Conservation (phyloP, 2,797 vertebrate genomes). For the Microchirus variegatus region DNA sequence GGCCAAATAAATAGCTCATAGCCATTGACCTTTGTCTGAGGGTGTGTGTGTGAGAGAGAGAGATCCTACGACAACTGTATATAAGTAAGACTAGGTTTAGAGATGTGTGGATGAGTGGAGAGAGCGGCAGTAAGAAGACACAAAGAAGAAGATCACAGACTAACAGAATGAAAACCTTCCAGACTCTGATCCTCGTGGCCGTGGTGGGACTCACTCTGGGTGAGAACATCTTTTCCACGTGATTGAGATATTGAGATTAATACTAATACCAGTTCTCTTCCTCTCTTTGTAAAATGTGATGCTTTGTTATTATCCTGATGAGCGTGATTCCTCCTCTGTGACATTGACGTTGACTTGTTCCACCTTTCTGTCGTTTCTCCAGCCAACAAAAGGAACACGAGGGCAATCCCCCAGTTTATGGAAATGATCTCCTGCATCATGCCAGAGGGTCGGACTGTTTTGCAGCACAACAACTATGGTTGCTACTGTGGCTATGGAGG, state of each 20-base stretch:
- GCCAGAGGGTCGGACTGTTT: neutral
- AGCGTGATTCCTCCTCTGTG: too few species aligned
- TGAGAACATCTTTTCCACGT: too few species aligned
- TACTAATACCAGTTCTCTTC: too few species aligned
- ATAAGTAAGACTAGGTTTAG: neutral
- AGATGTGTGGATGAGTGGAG: neutral
- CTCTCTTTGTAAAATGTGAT: too few species aligned
- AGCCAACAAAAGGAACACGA: slow-evolving; percentile 45
- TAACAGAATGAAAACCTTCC: slow-evolving; percentile 61
- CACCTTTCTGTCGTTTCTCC: slow-evolving; percentile 1
- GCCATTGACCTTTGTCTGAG: too few species aligned
- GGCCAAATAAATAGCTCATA: too few species aligned
- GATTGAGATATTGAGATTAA: too few species aligned
- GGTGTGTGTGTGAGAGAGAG: slow-evolving; percentile 31
- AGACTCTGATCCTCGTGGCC: slow-evolving; percentile 54
- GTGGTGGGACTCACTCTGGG: slow-evolving; percentile 56
- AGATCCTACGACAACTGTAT: slow-evolving; percentile 57
- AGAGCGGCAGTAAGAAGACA: neutral
- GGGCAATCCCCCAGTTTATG: too few species aligned
- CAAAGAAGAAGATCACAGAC: neutral
- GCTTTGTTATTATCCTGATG: too few species aligned
- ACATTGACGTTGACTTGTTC: neutral
- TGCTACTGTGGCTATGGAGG: neutral
- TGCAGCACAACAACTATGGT: neutral
- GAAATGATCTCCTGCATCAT: too few species aligned